Conservation (phyloP, 2,797 vertebrate genomes). For the Furcifer pardalis region DNA sequence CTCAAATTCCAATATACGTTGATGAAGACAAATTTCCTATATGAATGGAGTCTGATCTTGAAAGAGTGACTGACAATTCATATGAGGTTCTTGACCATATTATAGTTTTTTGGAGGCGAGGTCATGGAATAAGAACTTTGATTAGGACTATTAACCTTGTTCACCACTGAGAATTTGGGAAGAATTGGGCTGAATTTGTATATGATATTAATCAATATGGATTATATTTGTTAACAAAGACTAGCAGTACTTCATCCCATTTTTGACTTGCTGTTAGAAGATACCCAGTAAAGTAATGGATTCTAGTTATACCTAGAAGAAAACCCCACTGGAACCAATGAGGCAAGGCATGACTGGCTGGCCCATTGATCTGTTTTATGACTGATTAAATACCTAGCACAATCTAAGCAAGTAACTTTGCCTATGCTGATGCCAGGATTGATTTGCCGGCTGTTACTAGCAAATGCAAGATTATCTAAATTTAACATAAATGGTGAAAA, state of each 20-base stretch:
- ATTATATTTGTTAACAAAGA: neutral
- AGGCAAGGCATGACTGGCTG: neutral
- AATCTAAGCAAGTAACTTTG: neutral
- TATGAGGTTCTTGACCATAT: neutral
- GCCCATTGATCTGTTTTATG: neutral
- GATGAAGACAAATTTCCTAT: neutral
- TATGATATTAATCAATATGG: neutral
- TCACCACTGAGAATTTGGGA: constrained; percentile 13
- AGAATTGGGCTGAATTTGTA: neutral
- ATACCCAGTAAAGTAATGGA: neutral
- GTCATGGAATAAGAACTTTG: neutral
- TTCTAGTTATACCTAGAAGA: neutral
- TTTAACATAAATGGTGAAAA: constrained; percentile 8
- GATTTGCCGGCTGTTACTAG: neutral
- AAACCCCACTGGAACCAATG: neutral
- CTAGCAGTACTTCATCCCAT: constrained; percentile 18
- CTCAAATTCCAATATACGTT: constrained; percentile 5
- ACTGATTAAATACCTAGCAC: neutral
- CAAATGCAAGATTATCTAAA: constrained; percentile 1
- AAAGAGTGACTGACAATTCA: neutral
- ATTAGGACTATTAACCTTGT: constrained; percentile 6
- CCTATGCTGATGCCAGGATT: neutral
- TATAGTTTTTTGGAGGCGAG: neutral
- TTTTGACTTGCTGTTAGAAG: neutral
- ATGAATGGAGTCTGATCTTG: fast-evolving